Evolutionary conservation across 2,113 vertebrate species (phyloP).

Genomic region (Gambusia affinis): DNA sequence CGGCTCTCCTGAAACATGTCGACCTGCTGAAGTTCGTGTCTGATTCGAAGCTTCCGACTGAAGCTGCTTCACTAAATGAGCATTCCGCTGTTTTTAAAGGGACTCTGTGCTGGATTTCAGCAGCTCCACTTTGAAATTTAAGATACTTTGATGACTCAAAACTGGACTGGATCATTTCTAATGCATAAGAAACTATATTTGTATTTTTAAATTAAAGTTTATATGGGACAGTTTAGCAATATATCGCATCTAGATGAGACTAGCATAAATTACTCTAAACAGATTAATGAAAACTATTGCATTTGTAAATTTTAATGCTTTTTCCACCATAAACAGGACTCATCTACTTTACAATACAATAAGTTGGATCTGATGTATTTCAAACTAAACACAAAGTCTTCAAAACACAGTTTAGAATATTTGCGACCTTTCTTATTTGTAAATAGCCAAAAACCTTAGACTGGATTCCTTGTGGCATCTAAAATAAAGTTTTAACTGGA

Average conservation of each 20-base stretch:
- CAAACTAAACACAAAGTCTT: too few species aligned
- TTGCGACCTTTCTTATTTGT: neutral
- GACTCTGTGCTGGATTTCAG: too few species aligned
- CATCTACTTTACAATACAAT: neutral
- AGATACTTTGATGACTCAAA: neutral
- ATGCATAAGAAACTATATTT: neutral
- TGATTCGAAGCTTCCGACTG: neutral
- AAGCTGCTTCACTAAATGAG: neutral
- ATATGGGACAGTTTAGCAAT: neutral
- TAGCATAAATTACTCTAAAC: neutral
- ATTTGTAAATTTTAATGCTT: neutral
- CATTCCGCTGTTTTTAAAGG: neutral
- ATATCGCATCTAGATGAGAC: too few species aligned
- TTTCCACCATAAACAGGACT: neutral
- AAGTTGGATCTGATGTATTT: too few species aligned
- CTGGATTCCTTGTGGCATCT: too few species aligned
- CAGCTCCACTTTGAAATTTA: neutral
- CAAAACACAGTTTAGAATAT: too few species aligned
- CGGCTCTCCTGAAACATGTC: slow-evolving; percentile 89
- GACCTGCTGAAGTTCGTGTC: slow-evolving; percentile 50
- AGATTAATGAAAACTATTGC: neutral
- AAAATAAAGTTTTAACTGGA: neutral
- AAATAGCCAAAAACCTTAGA: neutral
- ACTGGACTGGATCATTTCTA: neutral
- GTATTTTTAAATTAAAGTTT: too few species aligned